These are phyloP conservation scores for Tyrannus savana DNA, from an alignment of 2,113 vertebrate genomes.

Conservation along the genomic window DNA sequence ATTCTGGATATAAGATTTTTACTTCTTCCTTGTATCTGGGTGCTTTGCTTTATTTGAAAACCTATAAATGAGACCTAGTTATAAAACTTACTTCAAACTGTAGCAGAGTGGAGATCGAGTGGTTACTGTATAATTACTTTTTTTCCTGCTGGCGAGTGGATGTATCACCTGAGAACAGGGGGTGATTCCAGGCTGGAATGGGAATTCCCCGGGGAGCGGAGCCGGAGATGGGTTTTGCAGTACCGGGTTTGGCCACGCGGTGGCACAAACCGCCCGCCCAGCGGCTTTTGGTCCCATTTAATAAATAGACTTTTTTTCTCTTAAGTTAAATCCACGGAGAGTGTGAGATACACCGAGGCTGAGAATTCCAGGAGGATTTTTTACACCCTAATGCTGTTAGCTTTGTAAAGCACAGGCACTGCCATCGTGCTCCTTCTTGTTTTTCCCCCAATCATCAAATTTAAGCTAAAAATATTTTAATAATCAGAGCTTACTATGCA, in stretches of 20 bases:
- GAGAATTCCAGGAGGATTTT: neutral
- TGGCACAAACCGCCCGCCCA: neutral
- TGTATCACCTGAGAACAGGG: accelerated
- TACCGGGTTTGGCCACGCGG: accelerated
- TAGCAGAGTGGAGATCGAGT: accelerated
- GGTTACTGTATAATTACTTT: neutral
- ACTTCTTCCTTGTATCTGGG: neutral
- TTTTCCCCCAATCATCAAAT: neutral
- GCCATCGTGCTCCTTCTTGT: accelerated
- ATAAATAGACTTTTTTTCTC: neutral
- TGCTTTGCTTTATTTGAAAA: neutral
- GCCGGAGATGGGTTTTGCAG: neutral
- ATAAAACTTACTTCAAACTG: neutral
- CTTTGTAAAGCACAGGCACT: neutral
- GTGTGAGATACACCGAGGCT: accelerated
- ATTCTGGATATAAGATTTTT: neutral
- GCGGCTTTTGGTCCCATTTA: accelerated
- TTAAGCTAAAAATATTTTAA: neutral
- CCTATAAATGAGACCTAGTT: accelerated
- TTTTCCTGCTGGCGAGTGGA: accelerated
- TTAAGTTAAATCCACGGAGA: neutral
- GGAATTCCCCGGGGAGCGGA: neutral
- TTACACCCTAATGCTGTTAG: neutral
- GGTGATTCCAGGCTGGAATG: no score
- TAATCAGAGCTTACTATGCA: accelerated